Conservation (phyloP, 2,113 vertebrate species). For the Speoplatyrhinus poulsoni region DNA sequence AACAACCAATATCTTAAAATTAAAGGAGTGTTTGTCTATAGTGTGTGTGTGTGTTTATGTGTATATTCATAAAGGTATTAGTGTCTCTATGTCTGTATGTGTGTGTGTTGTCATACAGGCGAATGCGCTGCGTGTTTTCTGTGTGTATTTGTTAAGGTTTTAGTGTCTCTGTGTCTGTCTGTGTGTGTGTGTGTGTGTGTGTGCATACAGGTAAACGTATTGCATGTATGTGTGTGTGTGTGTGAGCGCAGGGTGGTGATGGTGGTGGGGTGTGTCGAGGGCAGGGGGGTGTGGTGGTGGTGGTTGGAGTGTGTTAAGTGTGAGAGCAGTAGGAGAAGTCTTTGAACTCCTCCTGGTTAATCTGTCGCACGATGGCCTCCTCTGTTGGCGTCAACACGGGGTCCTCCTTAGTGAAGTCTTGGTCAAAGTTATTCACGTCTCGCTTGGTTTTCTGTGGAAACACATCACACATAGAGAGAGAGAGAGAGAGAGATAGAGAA, state of each 20-base stretch:
- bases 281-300: conserved; percentile 31
- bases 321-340: conserved; percentile 96
- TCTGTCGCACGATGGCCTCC: conserved; percentile 96
- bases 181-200: conserved; percentile 15
- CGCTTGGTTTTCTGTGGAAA: conserved; percentile 93
- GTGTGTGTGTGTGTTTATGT: conserved; percentile 2
- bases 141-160: too few relatives aligned
- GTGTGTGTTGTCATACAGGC: not conserved
- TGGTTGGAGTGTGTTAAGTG: conserved; percentile 74
- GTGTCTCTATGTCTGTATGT: not conserved
- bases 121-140: too few relatives aligned
- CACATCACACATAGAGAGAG: conserved; percentile 14
- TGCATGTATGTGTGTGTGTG: conserved; percentile 20
- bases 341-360: conserved; percentile 99
- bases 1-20: conserved; percentile 71
- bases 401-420: conserved; percentile 98
- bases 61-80: not conserved
- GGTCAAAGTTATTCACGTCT: conserved; percentile 99
- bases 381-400: conserved; percentile 93
- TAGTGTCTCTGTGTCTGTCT: not conserved
- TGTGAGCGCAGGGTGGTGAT: conserved; percentile 33
- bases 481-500: not conserved
- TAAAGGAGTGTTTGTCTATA: conserved; percentile 43
- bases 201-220: not conserved
- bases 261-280: conserved; percentile 28